Evolutionary conservation across 2,888 invertebrate genomes (phyloP).

Genomic region (Calliopum simillimum): DNA sequence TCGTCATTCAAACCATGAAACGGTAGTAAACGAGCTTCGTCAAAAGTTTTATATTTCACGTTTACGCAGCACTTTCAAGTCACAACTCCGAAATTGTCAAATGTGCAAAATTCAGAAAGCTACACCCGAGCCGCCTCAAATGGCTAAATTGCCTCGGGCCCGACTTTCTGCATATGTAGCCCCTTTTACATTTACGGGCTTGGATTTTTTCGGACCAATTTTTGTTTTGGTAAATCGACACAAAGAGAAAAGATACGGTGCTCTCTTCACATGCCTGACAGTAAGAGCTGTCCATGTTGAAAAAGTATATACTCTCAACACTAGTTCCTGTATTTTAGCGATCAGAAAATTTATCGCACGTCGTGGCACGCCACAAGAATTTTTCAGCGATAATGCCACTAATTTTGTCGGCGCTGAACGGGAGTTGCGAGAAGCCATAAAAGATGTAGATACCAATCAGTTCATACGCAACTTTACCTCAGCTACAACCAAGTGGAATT

Average conservation of each 20-base stretch:
- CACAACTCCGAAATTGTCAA: conserved; percentile 21
- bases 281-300: no score
- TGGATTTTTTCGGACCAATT: conserved; percentile 26
- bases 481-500: no score
- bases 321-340: no score
- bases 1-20: conserved; percentile 21
- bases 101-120: no score
- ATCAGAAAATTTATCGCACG: not conserved
- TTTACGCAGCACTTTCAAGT: conserved; percentile 12
- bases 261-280: conserved; percentile 19
- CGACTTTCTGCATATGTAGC: conserved; percentile 19
- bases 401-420: no score
- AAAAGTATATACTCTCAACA: no score
- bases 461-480: no score
- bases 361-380: conserved; percentile 1
- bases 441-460: no score
- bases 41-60: conserved; percentile 24
- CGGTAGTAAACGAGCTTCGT: conserved; percentile 22
- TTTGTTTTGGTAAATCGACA: conserved; percentile 24
- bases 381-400: conserved; percentile 10
- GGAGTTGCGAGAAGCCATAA: no score
- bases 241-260: conserved; percentile 23
- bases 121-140: conserved; percentile 23
- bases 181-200: no score
- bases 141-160: conserved; percentile 27